phyloP scores from a whole-genome alignment of 92 coral and sea anemone species.

The Zoanthus gigantus region DNA sequence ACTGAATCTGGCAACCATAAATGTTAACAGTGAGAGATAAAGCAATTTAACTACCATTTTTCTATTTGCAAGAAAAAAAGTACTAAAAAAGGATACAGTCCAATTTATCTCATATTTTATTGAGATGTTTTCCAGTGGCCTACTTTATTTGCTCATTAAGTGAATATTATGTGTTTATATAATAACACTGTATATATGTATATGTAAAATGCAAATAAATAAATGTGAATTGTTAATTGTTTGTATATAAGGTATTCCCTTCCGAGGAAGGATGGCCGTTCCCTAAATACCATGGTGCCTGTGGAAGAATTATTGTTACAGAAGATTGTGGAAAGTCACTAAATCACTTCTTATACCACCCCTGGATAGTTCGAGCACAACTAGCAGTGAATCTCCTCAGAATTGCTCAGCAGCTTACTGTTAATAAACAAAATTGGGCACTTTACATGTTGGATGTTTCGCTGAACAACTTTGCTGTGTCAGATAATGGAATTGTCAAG shows the following conservation, averaged over 20 bases:
- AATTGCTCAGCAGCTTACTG: conserved; percentile 71
- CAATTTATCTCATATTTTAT: no score
- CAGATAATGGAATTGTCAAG: conserved; percentile 65
- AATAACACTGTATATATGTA: no score
- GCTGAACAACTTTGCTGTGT: conserved; percentile 77
- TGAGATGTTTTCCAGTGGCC: no score
- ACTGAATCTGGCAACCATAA: no score
- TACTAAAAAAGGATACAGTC: no score
- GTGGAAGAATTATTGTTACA: conserved; percentile 85
- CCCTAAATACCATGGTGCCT: conserved; percentile 84
- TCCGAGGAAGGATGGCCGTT: conserved; percentile 82
- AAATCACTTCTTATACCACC: conserved; percentile 42
- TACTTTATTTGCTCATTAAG: no score
- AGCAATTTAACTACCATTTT: no score
- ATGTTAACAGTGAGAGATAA: no score
- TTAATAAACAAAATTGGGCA: conserved; percentile 74
- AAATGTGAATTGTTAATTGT: no score
- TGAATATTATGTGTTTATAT: no score
- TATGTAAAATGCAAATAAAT: no score
- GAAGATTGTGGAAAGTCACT: conserved; percentile 83
- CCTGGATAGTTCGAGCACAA: conserved; percentile 80
- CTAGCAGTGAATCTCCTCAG: conserved; percentile 75
- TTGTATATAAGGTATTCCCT: conserved; percentile 72
- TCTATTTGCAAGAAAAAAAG: no score
- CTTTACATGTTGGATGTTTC: conserved; percentile 80